Base-by-base conservation (phyloP, 1,140 invertebrate species). In the Nylanderia fulva region DNA sequence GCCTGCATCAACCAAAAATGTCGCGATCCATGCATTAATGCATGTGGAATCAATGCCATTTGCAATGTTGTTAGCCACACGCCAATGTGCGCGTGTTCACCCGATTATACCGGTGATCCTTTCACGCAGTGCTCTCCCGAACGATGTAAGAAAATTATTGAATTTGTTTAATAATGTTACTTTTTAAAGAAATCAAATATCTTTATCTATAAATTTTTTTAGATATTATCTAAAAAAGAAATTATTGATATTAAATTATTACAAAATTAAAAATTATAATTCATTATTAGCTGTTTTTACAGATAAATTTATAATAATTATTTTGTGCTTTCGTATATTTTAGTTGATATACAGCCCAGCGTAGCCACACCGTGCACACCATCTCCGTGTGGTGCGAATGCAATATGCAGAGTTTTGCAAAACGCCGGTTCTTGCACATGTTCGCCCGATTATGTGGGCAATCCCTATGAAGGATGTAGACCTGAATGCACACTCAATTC, bases 1-100 rank as follows among this genome's bases (percentile, higher is more conserved):
- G 96, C 97, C n/a, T 98, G 97, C 91, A 96, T 97, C 36, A 96
- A 96, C 89, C 96, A 96, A 87, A 97, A 96, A 94, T 98, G 97
- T 92, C 93, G 95, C 79, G 96, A 98, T 92, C 97, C 97, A 11
- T 98, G 97, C 87, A 96, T 96, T 21, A 97, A 96, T 77, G 96
- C 96, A 18, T 98, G 97, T 93, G 97, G 97, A 45, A 91, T 94
- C 15, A 97, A 97, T 92, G 96, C 97, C 15, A 94, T 96, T 75
- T 97, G 97, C 90, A 95, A 96, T 93, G 97, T 97, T 3, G 95
- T 97, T 29, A 96, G 96, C 88, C 97, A 98, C 91, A 91, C 96
- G 48, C 96, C 97, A 18, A 95, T 96, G 48, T 98, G 97, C 92
- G 96, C 95, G 69, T 98, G 97, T 90, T 91, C 93, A 27, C 84